Evolutionary conservation across 2,113 vertebrate species (phyloP).

Genomic region (Sterna hirundo): DNA sequence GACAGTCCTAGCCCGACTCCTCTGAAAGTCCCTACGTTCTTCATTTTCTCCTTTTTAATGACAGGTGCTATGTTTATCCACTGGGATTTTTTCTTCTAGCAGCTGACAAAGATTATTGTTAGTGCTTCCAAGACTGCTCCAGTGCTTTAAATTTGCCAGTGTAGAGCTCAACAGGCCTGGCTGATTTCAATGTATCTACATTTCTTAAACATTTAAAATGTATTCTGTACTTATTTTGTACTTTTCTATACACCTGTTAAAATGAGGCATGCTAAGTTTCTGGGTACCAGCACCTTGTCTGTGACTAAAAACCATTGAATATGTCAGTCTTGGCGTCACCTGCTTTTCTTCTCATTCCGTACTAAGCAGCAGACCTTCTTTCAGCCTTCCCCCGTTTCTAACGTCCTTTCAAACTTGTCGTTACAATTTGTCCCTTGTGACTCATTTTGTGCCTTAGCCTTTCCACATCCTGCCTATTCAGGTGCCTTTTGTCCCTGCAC

Average conservation of each 20-base stretch:
- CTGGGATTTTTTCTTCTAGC: background rate
- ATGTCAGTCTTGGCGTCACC: background rate
- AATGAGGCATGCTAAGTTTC: background rate
- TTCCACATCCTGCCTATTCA: background rate
- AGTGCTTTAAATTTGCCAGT: background rate
- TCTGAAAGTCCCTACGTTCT: background rate
- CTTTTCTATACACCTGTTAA: background rate
- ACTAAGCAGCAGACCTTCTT: background rate
- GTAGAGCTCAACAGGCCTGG: background rate
- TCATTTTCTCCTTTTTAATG: slow-evolving; percentile 17
- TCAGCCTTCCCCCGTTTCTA: background rate
- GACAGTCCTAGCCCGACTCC: background rate
- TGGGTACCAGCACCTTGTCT: background rate
- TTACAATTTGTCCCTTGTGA: slow-evolving; percentile 17
- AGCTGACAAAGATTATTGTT: slow-evolving; percentile 5
- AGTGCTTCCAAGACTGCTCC: background rate
- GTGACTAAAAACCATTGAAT: background rate
- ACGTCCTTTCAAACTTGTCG: background rate
- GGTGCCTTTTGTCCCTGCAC: background rate
- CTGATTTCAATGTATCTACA: background rate
- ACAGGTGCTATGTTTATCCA: slow-evolving; percentile 6
- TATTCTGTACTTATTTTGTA: background rate
- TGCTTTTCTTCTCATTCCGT: background rate
- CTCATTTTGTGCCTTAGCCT: background rate
- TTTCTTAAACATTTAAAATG: background rate